phyloP scores from a whole-genome alignment of 1,140 invertebrate genomes.

The Zaprionus ornatus region DNA sequence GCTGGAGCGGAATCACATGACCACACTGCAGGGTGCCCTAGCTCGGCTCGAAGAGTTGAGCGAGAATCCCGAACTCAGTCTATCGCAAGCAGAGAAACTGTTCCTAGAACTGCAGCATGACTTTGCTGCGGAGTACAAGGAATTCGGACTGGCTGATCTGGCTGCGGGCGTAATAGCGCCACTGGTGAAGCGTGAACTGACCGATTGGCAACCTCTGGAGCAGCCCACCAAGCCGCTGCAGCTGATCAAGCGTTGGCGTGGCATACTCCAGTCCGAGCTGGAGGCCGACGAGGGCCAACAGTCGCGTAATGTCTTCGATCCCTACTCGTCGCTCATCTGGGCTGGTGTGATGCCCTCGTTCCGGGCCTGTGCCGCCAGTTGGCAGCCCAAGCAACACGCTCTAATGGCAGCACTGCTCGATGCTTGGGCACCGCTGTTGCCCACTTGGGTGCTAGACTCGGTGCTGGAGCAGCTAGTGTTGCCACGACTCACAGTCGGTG shows the following conservation, averaged over 20 bases:
- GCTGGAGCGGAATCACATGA: constrained; percentile 90
- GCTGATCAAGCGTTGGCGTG: constrained; percentile 90
- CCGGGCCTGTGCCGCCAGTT: constrained; percentile 84
- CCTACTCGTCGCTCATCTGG: constrained; percentile 94
- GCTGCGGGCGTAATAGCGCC: constrained; percentile 88
- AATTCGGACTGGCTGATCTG: constrained; percentile 88
- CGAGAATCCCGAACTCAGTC: constrained; percentile 86
- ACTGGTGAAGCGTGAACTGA: constrained; percentile 88
- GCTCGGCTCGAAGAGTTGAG: constrained; percentile 89
- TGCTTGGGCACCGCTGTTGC: constrained; percentile 91
- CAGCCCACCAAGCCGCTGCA: constrained; percentile 87
- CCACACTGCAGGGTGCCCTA: constrained; percentile 89
- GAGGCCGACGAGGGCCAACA: constrained; percentile 62
- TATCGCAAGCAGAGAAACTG: constrained; percentile 89
- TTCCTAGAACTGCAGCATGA: constrained; percentile 90
- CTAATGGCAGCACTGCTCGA: constrained; percentile 92
- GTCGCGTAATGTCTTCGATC: constrained; percentile 87
- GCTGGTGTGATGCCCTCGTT: constrained; percentile 93
- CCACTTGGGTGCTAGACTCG: constrained; percentile 93
- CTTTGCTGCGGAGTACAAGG: constrained; percentile 84
- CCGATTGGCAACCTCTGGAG: constrained; percentile 90
- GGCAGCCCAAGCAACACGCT: constrained; percentile 90
- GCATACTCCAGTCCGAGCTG: constrained; percentile 84
- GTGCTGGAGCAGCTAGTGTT: constrained; percentile 92
- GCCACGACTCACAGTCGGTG: constrained; percentile 91